Evolutionary conservation across 2,888 invertebrate species (phyloP).

Genomic region (Spodoptera littoralis): DNA sequence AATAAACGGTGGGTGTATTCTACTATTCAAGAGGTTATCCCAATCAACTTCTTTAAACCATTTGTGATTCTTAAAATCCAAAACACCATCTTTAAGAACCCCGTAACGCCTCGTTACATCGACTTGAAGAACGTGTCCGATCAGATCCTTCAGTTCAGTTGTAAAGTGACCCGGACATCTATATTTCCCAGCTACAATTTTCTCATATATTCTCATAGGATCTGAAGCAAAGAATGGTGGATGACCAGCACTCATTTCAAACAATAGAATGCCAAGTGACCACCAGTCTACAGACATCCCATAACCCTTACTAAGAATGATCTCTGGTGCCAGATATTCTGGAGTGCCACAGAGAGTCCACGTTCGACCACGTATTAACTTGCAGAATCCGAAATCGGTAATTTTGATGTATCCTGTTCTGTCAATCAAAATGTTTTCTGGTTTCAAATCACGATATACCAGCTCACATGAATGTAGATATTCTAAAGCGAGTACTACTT

Average conservation of each 20-base stretch:
- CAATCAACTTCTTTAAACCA: slow-evolving; percentile 98
- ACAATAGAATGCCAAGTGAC: slow-evolving; percentile 96
- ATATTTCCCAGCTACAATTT: slow-evolving; percentile 97
- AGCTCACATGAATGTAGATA: slow-evolving; percentile 96
- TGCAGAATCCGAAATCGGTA: slow-evolving; percentile 98
- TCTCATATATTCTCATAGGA: slow-evolving; percentile 98
- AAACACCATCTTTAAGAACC: slow-evolving; percentile 95
- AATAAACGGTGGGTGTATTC: slow-evolving; percentile 90
- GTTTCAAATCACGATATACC: slow-evolving; percentile 97
- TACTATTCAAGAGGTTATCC: slow-evolving; percentile 94
- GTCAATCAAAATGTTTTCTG: slow-evolving; percentile 96
- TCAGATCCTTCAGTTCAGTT: slow-evolving; percentile 93
- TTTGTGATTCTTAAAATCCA: slow-evolving; percentile 96
- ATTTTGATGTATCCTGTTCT: slow-evolving; percentile 93
- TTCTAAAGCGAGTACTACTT: slow-evolving; percentile 96
- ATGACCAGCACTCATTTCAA: slow-evolving; percentile 97
- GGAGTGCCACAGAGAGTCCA: slow-evolving; percentile 99
- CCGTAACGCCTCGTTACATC: slow-evolving; percentile 91
- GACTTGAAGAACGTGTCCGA: slow-evolving; percentile 93
- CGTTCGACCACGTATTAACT: slow-evolving; percentile 92
- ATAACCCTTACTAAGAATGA: slow-evolving; percentile 97
- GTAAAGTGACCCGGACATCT: slow-evolving; percentile 95
- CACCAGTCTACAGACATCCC: slow-evolving; percentile 98
- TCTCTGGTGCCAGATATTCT: slow-evolving; percentile 98
- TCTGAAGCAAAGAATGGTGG: slow-evolving; percentile 98